Evolutionary conservation across 2,113 vertebrate species (phyloP).

Genomic region (Apteryx mantelli): DNA sequence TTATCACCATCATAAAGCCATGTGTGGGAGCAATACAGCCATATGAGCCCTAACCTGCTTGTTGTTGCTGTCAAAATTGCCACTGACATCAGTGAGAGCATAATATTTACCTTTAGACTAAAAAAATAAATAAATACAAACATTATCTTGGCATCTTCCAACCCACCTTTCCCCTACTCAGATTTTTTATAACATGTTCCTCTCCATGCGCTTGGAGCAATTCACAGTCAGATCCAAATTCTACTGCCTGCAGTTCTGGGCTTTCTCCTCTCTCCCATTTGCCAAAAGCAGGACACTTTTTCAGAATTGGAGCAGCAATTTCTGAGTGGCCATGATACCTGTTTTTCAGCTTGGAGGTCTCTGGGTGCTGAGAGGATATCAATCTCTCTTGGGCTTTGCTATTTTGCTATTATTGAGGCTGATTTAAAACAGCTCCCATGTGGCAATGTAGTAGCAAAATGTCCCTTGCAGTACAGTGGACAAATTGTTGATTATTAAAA

Average conservation of each 20-base stretch:
- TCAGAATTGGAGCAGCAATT: not conserved
- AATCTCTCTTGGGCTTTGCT: not conserved
- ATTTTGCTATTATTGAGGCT: not conserved
- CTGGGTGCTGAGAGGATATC: not conserved
- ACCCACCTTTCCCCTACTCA: not conserved
- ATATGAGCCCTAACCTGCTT: not conserved
- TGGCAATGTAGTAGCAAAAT: not conserved
- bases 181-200: not conserved
- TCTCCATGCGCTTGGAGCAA: not conserved
- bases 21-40: not conserved
- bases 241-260: not conserved
- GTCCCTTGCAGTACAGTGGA: not conserved
- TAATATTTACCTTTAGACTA: not conserved
- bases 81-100: not conserved
- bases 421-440: not conserved
- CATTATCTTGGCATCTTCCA: not conserved
- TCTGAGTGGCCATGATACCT: not conserved
- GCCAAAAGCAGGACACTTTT: not conserved
- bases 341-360: not conserved
- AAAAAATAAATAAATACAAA: not conserved
- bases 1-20: not conserved
- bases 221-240: not conserved
- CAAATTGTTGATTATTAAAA: not conserved
- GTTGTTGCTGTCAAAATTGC: not conserved
- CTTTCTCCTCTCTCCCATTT: not conserved